Conservation (phyloP, 2,113 vertebrate species). For the Vulpes ferrilata region DNA sequence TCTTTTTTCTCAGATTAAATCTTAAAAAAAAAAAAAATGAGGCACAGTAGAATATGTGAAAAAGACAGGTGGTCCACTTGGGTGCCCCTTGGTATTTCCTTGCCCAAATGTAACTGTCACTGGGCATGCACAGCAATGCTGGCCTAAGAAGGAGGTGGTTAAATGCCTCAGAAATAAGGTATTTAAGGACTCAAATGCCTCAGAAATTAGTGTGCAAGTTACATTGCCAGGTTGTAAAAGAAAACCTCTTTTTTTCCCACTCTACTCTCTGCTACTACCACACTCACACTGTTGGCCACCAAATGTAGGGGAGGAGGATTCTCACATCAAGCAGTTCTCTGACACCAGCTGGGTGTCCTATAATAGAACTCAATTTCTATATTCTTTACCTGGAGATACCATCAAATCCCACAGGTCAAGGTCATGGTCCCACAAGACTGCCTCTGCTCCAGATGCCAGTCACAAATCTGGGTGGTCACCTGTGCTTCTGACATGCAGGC, state of each 20-base stretch:
- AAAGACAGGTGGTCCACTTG: not conserved
- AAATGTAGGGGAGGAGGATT: not conserved
- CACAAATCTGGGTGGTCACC: not conserved
- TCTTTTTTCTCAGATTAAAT: not conserved
- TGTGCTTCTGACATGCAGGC: not conserved
- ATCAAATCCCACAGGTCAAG: not conserved
- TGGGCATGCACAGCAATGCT: not conserved
- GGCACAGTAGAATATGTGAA: not conserved
- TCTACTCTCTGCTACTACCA: not conserved
- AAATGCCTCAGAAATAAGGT: not conserved
- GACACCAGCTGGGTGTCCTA: not conserved
- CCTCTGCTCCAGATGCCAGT: not conserved
- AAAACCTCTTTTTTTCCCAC: not conserved
- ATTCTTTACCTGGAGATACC: not conserved
- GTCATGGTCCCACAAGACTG: not conserved
- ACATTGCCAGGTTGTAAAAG: not conserved
- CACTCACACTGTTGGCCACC: not conserved
- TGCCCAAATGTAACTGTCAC: not conserved
- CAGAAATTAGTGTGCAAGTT: not conserved
- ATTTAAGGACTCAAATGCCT: not conserved
- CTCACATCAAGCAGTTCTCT: not conserved
- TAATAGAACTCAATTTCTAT: not conserved
- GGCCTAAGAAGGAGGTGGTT: not conserved
- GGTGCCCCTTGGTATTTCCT: not conserved
- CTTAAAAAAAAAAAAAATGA: not conserved